Evolutionary conservation across 2,113 vertebrate genomes (phyloP).

Genomic region (Ivindomyrus marchei): DNA sequence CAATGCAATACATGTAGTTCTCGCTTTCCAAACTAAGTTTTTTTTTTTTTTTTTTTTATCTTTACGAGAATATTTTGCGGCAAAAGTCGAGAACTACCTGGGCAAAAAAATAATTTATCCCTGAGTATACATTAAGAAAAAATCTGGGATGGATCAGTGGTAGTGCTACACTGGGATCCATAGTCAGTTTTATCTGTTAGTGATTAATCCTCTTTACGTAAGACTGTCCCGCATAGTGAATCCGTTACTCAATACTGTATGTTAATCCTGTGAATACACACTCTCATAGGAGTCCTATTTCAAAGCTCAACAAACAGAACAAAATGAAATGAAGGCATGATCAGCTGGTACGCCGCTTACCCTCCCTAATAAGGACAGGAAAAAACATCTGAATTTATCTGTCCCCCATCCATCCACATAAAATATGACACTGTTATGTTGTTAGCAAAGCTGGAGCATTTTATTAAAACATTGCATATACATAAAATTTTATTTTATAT

Average conservation of each 20-base stretch:
- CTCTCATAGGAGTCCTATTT: background rate
- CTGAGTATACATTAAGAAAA: background rate
- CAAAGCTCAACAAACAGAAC: background rate
- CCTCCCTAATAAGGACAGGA: constrained; percentile 25
- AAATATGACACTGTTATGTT: constrained; percentile 64
- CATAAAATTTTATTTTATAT: constrained; percentile 54
- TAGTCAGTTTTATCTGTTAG: background rate
- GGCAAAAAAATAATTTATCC: background rate
- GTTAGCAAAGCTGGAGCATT: constrained; percentile 39
- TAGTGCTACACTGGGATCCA: background rate
- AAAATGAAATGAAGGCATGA: background rate
- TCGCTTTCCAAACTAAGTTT: too few relatives aligned
- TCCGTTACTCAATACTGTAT: background rate
- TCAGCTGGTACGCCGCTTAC: background rate
- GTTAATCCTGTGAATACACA: background rate
- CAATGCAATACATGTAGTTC: background rate
- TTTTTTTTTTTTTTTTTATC: too few relatives aligned
- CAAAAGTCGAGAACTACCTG: too few relatives aligned
- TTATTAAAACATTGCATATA: constrained; percentile 60
- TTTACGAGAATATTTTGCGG: too few relatives aligned
- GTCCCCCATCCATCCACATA: constrained; percentile 20
- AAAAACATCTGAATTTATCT: background rate
- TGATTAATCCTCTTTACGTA: background rate
- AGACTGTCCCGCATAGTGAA: background rate
- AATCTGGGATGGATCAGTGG: background rate